Conservation (phyloP, 2,797 vertebrate species). For the Allobates femoralis region DNA sequence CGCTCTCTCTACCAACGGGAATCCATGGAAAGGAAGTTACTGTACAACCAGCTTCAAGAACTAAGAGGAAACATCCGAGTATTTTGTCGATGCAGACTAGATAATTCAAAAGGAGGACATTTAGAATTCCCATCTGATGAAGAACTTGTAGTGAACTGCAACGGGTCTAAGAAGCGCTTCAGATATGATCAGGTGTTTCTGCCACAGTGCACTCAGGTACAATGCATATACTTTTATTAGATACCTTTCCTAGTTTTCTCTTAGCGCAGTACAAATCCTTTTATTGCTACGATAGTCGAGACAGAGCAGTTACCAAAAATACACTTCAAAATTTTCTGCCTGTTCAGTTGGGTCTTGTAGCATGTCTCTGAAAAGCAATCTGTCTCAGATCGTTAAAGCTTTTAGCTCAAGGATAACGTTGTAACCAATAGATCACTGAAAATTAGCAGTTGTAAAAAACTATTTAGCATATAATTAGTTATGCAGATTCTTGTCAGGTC, state of each 20-base stretch:
- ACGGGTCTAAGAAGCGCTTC: conserved; percentile 71
- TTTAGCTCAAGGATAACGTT: background rate
- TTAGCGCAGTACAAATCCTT: background rate
- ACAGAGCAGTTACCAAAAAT: background rate
- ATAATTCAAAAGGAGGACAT: conserved; percentile 55
- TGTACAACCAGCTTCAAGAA: conserved; percentile 75
- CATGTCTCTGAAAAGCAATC: background rate
- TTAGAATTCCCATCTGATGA: conserved; percentile 69
- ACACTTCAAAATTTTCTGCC: background rate
- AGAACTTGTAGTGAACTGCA: conserved; percentile 69
- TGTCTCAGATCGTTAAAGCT: too few species aligned
- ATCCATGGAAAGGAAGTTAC: conserved; percentile 69
- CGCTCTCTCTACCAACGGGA: conserved; percentile 72
- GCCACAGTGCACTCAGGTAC: conserved; percentile 73
- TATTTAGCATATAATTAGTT: too few species aligned
- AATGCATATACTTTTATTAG: background rate
- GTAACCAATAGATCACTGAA: background rate
- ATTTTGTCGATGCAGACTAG: conserved; percentile 73
- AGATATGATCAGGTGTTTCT: conserved; percentile 73
- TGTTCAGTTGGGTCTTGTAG: background rate
- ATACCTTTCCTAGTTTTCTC: background rate
- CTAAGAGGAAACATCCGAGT: conserved; percentile 75
- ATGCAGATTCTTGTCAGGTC: too few species aligned
- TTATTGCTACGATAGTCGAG: background rate
- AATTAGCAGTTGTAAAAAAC: background rate